These are phyloP conservation scores for Coracopsis vasa DNA, from an alignment of 2,113 vertebrate species.

Conservation along the genomic window DNA sequence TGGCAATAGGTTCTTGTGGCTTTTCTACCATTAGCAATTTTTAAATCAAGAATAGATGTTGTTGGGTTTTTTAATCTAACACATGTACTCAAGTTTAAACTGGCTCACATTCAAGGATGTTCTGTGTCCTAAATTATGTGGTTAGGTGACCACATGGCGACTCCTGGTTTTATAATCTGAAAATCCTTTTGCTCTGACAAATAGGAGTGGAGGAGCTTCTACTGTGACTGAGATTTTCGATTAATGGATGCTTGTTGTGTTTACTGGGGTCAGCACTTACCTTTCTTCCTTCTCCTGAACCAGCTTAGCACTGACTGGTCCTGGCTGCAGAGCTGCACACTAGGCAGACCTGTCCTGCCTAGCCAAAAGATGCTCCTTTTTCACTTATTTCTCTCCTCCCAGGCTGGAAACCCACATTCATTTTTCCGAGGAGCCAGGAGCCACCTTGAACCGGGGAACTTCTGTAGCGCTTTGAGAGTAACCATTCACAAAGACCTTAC, in stretches of 20 bases:
- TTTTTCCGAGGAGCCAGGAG: constrained; percentile 57
- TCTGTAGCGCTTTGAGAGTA: constrained; percentile 63
- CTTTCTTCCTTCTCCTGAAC: constrained; percentile 10
- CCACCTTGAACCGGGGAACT: constrained; percentile 54
- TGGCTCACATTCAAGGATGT: constrained; percentile 46
- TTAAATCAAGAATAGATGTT: constrained; percentile 49
- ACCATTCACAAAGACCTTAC: constrained; percentile 62
- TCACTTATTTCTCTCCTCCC: constrained; percentile 63
- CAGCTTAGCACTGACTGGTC: not conserved
- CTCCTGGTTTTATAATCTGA: constrained; percentile 48
- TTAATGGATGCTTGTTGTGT: not conserved
- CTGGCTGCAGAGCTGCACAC: not conserved
- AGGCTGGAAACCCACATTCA: constrained; percentile 50
- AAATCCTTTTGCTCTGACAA: constrained; percentile 40
- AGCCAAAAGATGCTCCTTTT: constrained; percentile 13
- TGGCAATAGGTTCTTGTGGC: not conserved
- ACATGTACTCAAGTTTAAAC: constrained; percentile 1
- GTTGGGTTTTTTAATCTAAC: not conserved
- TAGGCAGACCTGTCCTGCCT: constrained; percentile 25
- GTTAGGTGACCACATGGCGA: not conserved
- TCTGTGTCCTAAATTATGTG: constrained; percentile 28
- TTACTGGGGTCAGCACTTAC: not conserved
- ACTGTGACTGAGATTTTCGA: not conserved
- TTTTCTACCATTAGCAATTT: constrained; percentile 48
- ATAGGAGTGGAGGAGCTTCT: not conserved